Conservation (phyloP, 2,113 vertebrate genomes). For the Hippocampus guttulatus region DNA sequence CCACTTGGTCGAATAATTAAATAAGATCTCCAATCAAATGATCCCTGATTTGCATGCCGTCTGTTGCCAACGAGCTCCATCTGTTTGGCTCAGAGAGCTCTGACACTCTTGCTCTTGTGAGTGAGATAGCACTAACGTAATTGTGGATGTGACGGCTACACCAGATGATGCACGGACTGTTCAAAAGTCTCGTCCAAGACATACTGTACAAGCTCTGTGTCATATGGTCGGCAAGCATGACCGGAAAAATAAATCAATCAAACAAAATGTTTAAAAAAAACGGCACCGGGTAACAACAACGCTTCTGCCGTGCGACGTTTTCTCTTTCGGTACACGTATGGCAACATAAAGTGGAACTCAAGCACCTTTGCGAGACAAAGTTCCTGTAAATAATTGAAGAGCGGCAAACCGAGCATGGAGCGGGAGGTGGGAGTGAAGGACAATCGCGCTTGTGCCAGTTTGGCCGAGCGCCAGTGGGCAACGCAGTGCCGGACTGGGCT, state of each 20-base stretch:
- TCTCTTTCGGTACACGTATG: neutral
- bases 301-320: slow-evolving; percentile 22
- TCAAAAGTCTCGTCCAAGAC: slow-evolving; percentile 58
- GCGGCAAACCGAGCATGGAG: slow-evolving; percentile 56
- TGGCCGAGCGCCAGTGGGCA: slow-evolving; percentile 70
- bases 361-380: slow-evolving; percentile 44
- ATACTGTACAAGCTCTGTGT: slow-evolving; percentile 58
- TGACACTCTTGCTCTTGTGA: slow-evolving; percentile 69
- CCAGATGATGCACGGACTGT: slow-evolving; percentile 68
- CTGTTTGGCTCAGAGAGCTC: slow-evolving; percentile 72
- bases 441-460: slow-evolving; percentile 58
- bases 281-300: slow-evolving; percentile 16
- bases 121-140: slow-evolving; percentile 70
- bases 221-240: slow-evolving; percentile 59
- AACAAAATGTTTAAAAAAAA: neutral
- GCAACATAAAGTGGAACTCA: neutral
- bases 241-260: slow-evolving; percentile 30
- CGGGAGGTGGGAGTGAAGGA: slow-evolving; percentile 62
- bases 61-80: slow-evolving; percentile 74
- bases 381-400: slow-evolving; percentile 68
- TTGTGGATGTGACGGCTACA: slow-evolving; percentile 69
- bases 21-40: slow-evolving; percentile 71
- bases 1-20: slow-evolving; percentile 72
- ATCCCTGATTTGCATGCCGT: slow-evolving; percentile 71
- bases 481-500: slow-evolving; percentile 44